phyloP scores from a whole-genome alignment of 1,140 invertebrate species.

The Zaprionus taronus region DNA sequence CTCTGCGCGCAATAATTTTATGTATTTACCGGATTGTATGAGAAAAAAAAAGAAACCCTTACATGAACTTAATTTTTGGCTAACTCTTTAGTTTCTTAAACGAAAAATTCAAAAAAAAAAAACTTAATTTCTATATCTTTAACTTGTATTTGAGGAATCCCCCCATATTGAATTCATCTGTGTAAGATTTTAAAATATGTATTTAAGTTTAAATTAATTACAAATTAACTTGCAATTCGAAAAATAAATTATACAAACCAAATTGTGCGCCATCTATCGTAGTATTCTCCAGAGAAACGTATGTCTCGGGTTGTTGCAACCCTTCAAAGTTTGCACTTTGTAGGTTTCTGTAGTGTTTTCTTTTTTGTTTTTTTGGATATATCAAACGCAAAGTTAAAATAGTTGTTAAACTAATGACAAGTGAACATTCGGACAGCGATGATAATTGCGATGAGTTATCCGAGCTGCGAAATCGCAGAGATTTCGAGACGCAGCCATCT shows the following conservation, averaged over 20 bases:
- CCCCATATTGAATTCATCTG: conserved; percentile 57
- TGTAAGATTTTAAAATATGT: conserved; percentile 70
- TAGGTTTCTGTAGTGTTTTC: conserved; percentile 16
- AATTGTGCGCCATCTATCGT: conserved; percentile 19
- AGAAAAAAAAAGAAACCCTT: conserved; percentile 5
- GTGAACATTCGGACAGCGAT: conserved; percentile 65
- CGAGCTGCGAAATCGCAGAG: conserved; percentile 60
- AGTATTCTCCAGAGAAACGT: neutral
- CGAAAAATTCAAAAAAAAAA: neutral
- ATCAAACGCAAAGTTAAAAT: neutral
- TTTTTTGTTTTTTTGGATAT: neutral
- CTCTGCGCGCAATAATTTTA: conserved; percentile 77
- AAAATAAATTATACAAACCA: conserved; percentile 59
- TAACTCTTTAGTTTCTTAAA: neutral
- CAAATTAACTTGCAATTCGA: conserved; percentile 63
- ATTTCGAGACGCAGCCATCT: conserved; percentile 54
- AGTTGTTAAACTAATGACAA: conserved; percentile 17
- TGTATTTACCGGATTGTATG: conserved; percentile 49
- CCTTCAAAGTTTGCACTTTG: conserved; percentile 5
- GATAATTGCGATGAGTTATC: conserved; percentile 74
- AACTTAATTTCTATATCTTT: conserved; percentile 51
- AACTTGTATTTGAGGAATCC: conserved; percentile 46
- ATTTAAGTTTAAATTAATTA: conserved; percentile 74
- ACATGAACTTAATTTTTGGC: neutral
- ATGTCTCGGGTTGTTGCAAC: neutral